phyloP scores from a whole-genome alignment of 2,113 vertebrate genomes.

The Nyctibius bracteatus region DNA sequence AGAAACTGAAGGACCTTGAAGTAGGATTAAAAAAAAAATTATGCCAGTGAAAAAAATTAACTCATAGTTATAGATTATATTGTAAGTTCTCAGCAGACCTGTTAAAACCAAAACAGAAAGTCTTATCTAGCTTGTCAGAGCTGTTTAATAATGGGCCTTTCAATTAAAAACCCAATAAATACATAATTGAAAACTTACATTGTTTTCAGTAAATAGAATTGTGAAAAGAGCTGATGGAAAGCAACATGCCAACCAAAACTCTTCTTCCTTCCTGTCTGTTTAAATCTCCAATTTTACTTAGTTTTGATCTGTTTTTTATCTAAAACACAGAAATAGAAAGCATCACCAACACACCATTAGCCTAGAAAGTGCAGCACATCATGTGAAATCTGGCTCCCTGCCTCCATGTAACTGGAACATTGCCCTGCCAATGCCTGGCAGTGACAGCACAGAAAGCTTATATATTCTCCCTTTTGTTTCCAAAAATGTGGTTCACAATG shows the following conservation, averaged over 20 bases:
- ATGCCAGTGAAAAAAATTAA: constrained; percentile 10
- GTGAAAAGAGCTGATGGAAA: background rate
- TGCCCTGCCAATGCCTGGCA: background rate
- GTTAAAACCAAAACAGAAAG: constrained; percentile 1
- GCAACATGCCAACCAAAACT: background rate
- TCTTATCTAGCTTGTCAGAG: background rate
- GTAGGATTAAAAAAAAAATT: background rate
- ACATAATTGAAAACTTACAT: background rate
- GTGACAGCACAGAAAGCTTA: background rate
- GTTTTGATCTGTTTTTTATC: background rate
- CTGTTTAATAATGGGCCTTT: background rate
- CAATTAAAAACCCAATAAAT: constrained; percentile 9
- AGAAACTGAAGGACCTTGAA: background rate
- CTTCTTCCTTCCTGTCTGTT: background rate
- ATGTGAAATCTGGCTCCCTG: background rate
- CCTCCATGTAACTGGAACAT: background rate
- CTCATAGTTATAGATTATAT: constrained; percentile 2
- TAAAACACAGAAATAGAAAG: background rate
- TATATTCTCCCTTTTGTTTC: background rate
- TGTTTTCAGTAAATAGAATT: background rate
- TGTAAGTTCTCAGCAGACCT: background rate
- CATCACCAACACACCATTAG: background rate
- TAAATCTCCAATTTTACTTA: background rate
- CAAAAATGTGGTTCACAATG: background rate
- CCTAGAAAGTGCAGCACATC: rapidly evolving